Conservation (phyloP, 2,113 vertebrate species). For the Anser cygnoides region DNA sequence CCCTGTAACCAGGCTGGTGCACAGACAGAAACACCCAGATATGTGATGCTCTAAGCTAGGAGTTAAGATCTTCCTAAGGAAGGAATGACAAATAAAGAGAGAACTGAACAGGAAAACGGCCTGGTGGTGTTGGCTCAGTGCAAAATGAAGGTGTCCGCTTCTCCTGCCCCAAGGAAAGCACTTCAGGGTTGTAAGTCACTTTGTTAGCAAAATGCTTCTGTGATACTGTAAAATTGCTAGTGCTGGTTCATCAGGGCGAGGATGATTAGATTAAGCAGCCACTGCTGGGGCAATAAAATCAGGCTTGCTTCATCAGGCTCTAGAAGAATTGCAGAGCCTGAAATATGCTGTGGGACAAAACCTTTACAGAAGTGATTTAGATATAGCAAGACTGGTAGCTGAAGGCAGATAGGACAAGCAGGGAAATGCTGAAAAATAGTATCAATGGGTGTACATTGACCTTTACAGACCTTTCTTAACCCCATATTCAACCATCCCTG, state of each 20-base stretch:
- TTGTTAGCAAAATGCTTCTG: background rate
- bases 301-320: background rate
- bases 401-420: background rate
- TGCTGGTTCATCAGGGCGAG: background rate
- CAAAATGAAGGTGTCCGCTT: background rate
- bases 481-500: background rate
- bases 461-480: constrained; percentile 10
- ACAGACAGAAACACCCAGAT: background rate
- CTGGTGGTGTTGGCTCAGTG: background rate
- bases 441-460: background rate
- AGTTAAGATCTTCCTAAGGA: background rate
- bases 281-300: constrained; percentile 41
- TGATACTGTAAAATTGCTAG: background rate
- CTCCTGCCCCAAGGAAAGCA: background rate
- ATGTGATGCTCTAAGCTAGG: background rate
- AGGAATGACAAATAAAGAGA: background rate
- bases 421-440: background rate
- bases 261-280: constrained; percentile 18
- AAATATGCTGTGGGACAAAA: background rate
- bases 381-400: background rate
- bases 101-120: background rate
- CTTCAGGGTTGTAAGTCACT: background rate
- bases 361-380: background rate
- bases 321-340: constrained; percentile 14
- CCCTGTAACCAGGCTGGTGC: background rate